Evolutionary conservation across 2,888 invertebrate genomes (phyloP), one percentile per base, ranked within the genome.

Genomic region (Drosophila ezoana): DNA sequence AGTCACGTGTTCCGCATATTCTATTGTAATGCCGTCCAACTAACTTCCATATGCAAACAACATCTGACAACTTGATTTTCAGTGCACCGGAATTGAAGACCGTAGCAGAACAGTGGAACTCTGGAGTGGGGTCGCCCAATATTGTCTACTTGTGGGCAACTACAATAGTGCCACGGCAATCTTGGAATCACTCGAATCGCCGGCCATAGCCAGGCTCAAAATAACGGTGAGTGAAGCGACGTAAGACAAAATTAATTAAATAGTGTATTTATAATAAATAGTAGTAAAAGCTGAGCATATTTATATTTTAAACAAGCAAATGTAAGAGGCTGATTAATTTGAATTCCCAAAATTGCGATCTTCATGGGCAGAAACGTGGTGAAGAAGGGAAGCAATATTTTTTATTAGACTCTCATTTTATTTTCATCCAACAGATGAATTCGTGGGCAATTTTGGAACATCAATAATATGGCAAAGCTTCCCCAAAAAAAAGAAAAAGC

Each of bases 141-240:
- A 92, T 69, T 92, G 92, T 74, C 87, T 92, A 49, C 89, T 92
- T 18, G 92, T 92, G 49, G 92, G 92, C 53, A 92, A 92, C 81
- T 92, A 92, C 71, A 92, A 92, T 61, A 92, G 92, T 69, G 92
- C 92, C 58, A 92, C 92, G 57, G 91, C 91, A 60, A 92, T 92
- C 72, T 76, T 92, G 65, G 92, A 92, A 80, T 91, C 92, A 10
- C 76, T 92, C 53, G 92, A 92, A 72, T 92, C 92, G 33, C 91
- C 92, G 52, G 90, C 92, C 35, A 91, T 92, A 76, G 91, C 92
- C 51, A 83, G 92, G 70, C 90, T 92, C 20, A 91, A 92, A 90
- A 85, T 91, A 66, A 92, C 92, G 90, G 92, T 92, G 81, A 91
- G 91, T 84, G 1, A 11, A 35, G 3, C 11, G 2, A 23, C 8